Evolutionary conservation across 1,140 invertebrate genomes (phyloP), one percentile per base, ranked within the genome.

Genomic region (Pseudobourletiella spinata): DNA sequence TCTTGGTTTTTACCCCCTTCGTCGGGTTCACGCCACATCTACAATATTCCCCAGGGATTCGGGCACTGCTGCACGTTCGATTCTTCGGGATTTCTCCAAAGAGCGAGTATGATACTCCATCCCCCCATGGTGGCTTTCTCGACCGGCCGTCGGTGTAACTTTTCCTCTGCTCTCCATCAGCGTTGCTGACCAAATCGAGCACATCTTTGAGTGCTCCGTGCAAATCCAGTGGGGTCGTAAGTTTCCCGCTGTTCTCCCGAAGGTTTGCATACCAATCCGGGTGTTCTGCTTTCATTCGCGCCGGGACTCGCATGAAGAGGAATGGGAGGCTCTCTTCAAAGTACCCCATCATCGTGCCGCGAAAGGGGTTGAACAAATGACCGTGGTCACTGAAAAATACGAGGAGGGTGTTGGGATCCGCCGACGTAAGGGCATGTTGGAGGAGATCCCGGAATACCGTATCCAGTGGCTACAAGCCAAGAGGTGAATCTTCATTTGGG

Each of bases 381-480:
- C 70, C 70, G 35, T 71, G 70, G 39, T 71, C 70, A 29, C 66
- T 69, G 11, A 71, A 67, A 57, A 71, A 70, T 25, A 70, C 29
- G 22, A 71, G 61, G 20, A 70, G 8, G 1, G 64, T 68, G 57
- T 70, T 66, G 30, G 66, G 46, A 28, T 29, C 57, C 30, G 52
- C 59, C 20, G 42, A 54, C 11, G 51, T 25, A 25, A 70, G 16
- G 3, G 35, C 52, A 4, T 46, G 11, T 16, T 61, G n/a, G 20
- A 68, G 32, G 20, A 65, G 30, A 43, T 63, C 26, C 16, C n/a
- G 26, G 54, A 65, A 67, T 18, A 15, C 4, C 18, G 11, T 22
- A 18, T 48, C 44, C 11, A 15, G 4, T 4, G 22, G 4, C 20
- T 11, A n/a, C n/a, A 48, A 48, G 20, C 4, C 6, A 39, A 39